A percentile compares a stretch with the other conserved stretches of the same genome.
phyloP scores from a whole-genome alignment of 92 coral and sea anemone genomes.

The Zoanthus sansibaricus region DNA sequence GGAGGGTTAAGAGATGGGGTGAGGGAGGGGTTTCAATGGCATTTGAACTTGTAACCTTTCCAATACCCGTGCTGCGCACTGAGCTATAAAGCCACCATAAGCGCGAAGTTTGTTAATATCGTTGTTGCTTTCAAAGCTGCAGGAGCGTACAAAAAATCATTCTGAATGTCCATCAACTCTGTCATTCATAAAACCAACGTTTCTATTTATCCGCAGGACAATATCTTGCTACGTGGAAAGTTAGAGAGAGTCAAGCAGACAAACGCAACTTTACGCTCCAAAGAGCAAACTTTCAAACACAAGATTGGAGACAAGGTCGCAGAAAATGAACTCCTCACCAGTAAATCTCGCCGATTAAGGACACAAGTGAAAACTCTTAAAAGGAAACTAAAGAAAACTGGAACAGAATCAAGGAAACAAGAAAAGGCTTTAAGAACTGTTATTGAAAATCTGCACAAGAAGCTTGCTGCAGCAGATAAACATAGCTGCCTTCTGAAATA shows the following conservation, averaged over 20 bases:
- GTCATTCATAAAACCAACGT: background rate
- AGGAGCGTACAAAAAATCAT: too few relatives aligned
- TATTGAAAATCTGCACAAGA: background rate
- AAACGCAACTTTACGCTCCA: slow-evolving; percentile 51
- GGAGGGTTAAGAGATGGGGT: too few relatives aligned
- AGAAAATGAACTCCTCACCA: background rate
- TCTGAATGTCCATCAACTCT: too few relatives aligned
- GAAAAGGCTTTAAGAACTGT: background rate
- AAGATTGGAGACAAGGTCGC: background rate
- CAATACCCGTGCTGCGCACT: too few relatives aligned
- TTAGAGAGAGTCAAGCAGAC: slow-evolving; percentile 47
- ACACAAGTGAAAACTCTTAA: slow-evolving; percentile 10
- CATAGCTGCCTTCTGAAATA: background rate
- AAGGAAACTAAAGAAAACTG: background rate
- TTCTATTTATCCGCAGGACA: slow-evolving; percentile 9
- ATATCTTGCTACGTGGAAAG: slow-evolving; percentile 5
- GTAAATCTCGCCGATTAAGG: slow-evolving; percentile 1
- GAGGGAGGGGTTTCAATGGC: too few relatives aligned
- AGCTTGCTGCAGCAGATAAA: background rate
- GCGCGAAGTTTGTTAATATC: too few relatives aligned
- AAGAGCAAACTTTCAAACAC: background rate
- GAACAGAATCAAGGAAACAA: background rate
- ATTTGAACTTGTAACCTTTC: too few relatives aligned
- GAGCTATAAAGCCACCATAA: too few relatives aligned
- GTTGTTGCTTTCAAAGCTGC: too few relatives aligned